Conservation (phyloP, 2,888 invertebrate genomes). For the Argyresthia albistria region DNA sequence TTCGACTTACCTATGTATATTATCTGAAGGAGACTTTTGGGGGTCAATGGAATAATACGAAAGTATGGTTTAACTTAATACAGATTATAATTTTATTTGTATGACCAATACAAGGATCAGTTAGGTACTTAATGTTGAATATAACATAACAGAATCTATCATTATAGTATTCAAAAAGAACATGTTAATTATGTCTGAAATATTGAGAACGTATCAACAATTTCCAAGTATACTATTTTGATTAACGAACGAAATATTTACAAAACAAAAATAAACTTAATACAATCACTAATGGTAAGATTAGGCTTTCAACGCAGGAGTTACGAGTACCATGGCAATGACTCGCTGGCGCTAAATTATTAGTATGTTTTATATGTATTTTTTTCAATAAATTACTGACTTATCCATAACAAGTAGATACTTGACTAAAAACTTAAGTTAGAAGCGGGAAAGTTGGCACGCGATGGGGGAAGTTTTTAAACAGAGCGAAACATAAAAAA, state of each 20-base stretch:
- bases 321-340: conserved; percentile 10
- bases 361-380: too few relatives aligned
- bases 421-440: too few relatives aligned
- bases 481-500: too few relatives aligned
- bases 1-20: not conserved
- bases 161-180: too few relatives aligned
- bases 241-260: conserved; percentile 10
- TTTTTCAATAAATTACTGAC: too few relatives aligned
- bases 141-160: conserved; percentile 2
- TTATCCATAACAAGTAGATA: too few relatives aligned
- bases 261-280: conserved; percentile 3
- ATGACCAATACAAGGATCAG: conserved; percentile 15
- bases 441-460: too few relatives aligned
- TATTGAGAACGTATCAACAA: conserved; percentile 12
- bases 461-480: too few relatives aligned
- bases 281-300: conserved; percentile 34
- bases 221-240: conserved; percentile 14
- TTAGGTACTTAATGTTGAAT: conserved; percentile 7
- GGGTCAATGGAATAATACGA: not conserved
- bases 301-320: conserved; percentile 25
- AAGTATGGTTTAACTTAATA: not conserved
- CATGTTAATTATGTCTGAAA: not conserved
- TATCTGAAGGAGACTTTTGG: not conserved
- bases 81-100: conserved; percentile 12
- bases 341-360: conserved; percentile 7